Conservation (phyloP, 2,113 vertebrate genomes). For the Turnix velox region DNA sequence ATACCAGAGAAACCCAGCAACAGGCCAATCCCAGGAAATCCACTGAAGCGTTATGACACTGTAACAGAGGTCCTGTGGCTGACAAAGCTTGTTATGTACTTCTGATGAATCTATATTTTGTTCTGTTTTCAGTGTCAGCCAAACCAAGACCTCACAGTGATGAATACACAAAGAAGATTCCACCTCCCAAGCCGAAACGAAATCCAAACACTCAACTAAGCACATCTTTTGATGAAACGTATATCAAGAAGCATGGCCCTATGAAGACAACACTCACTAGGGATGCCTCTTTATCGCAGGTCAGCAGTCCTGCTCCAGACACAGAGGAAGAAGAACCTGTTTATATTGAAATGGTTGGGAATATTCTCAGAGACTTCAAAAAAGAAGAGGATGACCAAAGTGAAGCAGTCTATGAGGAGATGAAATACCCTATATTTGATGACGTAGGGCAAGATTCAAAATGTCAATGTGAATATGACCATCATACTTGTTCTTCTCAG, state of each 20-base stretch:
- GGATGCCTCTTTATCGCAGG: conserved; percentile 79
- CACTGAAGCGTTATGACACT: not conserved
- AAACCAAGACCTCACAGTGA: conserved; percentile 84
- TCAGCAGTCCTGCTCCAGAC: conserved; percentile 78
- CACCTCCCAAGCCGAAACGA: conserved; percentile 94
- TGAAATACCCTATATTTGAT: conserved; percentile 91
- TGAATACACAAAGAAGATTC: conserved; percentile 89
- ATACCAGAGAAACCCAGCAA: not conserved
- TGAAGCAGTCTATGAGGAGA: conserved; percentile 95
- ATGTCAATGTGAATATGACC: conserved; percentile 77
- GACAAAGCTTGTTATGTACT: not conserved
- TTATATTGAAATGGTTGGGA: conserved; percentile 98
- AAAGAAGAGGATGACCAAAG: conserved; percentile 88
- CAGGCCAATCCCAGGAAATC: not conserved
- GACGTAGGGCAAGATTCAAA: conserved; percentile 82
- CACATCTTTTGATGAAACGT: conserved; percentile 92
- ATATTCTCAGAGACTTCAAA: conserved; percentile 85
- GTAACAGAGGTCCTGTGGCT: not conserved
- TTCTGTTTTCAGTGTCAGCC: conserved; percentile 67
- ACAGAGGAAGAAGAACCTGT: conserved; percentile 90
- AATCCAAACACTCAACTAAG: conserved; percentile 97
- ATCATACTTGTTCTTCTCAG: conserved; percentile 86
- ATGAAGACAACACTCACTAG: conserved; percentile 74
- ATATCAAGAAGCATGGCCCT: conserved; percentile 81
- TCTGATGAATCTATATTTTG: not conserved